Evolutionary conservation across 2,113 vertebrate species (phyloP), one percentile per base, ranked within the genome.

Genomic region (Antechinus stuartii): DNA sequence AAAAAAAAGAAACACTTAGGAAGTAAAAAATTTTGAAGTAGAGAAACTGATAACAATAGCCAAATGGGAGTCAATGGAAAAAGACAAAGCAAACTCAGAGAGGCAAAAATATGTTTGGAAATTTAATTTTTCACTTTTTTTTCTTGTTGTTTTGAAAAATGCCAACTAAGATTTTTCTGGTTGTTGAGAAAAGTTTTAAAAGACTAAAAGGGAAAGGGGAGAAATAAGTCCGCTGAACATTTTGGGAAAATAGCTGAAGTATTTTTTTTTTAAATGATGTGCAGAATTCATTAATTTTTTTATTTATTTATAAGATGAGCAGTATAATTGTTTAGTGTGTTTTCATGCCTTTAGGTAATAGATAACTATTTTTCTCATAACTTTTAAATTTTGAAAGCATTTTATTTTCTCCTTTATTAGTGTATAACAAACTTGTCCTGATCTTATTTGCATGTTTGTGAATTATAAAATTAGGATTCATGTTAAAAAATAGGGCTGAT

Each of bases 21-120:
- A 76, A 42, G 42, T 76, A 42, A 1, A 42, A n/a, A 76, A 76
- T 22, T 16, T 42, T 42, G 68, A 42, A 76, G 42, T 22, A 76
- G n/a, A 76, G n/a, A 42, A 76, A 76, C 8, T 42, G 68, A 76
- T 42, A 42, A 76, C 1, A 76, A 22, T 35, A 68, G 30, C 30
- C 35, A 68, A 68, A 16, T 68, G 30, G 61, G 30, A 68, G 30
- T 35, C 30, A 68, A 68, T n/a, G 35, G 35, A 42, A 76, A 68
- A 68, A 76, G 35, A 68, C 27, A 57, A 2, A 61, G 30, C 57
- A 68, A 35, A 68, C 57, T 68, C 35, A n/a, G 14, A 7, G 30
- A 76, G 68, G n/a, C 68, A 76, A 76, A 76, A 76, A 76, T 76
- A 76, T 76, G 68, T 76, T 76, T 76, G 68, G 68, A 76, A 76